Percentiles rank a stretch among this genome's conserved stretches.
phyloP scores from a whole-genome alignment of 2,113 vertebrate species.

The Serilophus lunatus region DNA sequence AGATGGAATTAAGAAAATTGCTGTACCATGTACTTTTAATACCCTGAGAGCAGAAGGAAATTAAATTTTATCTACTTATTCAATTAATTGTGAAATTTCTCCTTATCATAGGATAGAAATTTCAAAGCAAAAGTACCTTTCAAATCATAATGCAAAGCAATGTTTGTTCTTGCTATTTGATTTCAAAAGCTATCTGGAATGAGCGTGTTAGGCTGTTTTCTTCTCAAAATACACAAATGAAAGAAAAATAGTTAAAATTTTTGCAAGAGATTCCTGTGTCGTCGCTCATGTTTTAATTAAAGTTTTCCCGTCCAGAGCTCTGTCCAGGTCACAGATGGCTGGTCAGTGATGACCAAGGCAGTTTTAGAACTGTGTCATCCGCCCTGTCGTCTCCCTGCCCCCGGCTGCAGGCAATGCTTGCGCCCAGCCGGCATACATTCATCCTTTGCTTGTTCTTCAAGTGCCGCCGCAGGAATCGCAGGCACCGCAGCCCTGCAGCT shows the following conservation, averaged over 20 bases:
- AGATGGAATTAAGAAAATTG: background rate
- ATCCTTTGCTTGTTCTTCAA: background rate
- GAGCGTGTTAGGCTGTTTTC: background rate
- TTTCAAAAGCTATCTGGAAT: background rate
- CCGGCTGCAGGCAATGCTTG: background rate
- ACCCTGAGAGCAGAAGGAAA: background rate
- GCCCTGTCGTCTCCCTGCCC: background rate
- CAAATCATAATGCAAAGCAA: background rate
- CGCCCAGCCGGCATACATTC: background rate
- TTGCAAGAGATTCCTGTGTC: background rate
- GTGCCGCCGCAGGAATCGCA: background rate
- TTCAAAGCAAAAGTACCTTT: background rate
- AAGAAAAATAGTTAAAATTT: background rate
- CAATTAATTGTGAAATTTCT: background rate
- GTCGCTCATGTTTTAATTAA: background rate
- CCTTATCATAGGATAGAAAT: background rate
- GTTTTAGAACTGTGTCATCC: background rate
- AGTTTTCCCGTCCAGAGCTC: background rate
- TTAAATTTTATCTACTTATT: background rate
- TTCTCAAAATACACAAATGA: background rate
- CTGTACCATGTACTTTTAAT: background rate
- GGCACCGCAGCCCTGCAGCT: background rate
- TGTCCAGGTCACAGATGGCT: accelerated
- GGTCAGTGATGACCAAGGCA: background rate
- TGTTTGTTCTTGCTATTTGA: background rate